A percentile compares a stretch with the other conserved stretches of the same genome.
Evolutionary conservation across 2,888 invertebrate species (phyloP).

Genomic region (Habrosyne pyritoides): DNA sequence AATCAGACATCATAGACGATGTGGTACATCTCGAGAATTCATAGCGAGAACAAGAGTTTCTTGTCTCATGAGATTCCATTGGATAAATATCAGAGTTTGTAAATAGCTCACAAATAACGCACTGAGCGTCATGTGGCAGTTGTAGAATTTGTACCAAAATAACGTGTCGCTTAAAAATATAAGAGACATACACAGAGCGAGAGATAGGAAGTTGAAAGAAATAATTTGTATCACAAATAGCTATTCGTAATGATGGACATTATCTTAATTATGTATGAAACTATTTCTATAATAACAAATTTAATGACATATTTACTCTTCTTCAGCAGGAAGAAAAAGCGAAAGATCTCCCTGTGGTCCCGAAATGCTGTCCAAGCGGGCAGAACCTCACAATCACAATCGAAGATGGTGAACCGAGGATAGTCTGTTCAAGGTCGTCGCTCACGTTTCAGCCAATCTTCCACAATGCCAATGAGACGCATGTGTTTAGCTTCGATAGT

Average conservation of each 20-base stretch:
- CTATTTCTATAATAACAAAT: background rate
- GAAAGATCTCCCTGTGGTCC: slow-evolving; percentile 72
- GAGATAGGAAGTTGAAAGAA: too few relatives aligned
- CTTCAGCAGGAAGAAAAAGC: slow-evolving; percentile 58
- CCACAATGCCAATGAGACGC: slow-evolving; percentile 77
- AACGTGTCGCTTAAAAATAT: background rate
- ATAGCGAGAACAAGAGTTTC: background rate
- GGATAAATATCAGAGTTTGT: background rate
- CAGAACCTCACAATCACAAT: slow-evolving; percentile 65
- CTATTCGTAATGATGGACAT: too few relatives aligned
- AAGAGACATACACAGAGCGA: too few relatives aligned
- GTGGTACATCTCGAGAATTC: slow-evolving; percentile 6
- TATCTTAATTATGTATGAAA: too few relatives aligned
- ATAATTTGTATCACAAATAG: too few relatives aligned
- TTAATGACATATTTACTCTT: slow-evolving; percentile 8
- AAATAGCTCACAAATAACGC: too few relatives aligned
- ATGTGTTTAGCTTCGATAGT: slow-evolving; percentile 70
- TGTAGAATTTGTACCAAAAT: background rate
- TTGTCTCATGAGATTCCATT: background rate
- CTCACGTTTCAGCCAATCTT: slow-evolving; percentile 81
- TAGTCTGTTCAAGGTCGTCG: slow-evolving; percentile 57
- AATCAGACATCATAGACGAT: slow-evolving; percentile 26
- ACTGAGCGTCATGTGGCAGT: background rate
- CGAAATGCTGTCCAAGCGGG: slow-evolving; percentile 81
- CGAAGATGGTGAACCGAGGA: slow-evolving; percentile 57